Percentiles rank a stretch among this genome's conserved stretches.
These are phyloP conservation scores for Geodia barretti DNA, from an alignment of 37 sponge, comb jelly and placozoan species.

Conservation along the genomic window DNA sequence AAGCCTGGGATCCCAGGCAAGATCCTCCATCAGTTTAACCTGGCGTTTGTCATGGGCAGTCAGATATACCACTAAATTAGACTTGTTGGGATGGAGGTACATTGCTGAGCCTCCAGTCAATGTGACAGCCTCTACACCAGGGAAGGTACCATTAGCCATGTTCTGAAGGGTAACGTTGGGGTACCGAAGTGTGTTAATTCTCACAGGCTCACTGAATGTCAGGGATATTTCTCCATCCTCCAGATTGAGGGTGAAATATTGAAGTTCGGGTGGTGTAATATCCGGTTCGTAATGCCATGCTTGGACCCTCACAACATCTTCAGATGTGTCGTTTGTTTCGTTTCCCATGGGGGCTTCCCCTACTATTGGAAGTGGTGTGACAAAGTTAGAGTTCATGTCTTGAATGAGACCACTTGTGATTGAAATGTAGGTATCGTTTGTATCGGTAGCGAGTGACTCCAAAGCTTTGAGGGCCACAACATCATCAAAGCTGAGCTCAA, in stretches of 20 bases:
- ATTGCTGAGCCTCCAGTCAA: slow-evolving; percentile 79
- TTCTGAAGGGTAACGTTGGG: slow-evolving; percentile 69
- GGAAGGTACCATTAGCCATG: slow-evolving; percentile 12
- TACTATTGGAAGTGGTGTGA: slow-evolving; percentile 25
- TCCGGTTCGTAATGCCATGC: slow-evolving; percentile 64
- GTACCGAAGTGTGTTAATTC: slow-evolving; percentile 53
- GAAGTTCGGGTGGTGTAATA: slow-evolving; percentile 57
- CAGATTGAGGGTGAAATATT: slow-evolving; percentile 64
- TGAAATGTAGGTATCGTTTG: slow-evolving; percentile 76
- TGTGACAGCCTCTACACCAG: slow-evolving; percentile 25
- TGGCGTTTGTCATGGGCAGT: slow-evolving; percentile 61
- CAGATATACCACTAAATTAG: slow-evolving; percentile 42
- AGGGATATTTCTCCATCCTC: slow-evolving; percentile 61
- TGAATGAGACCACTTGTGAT: slow-evolving; percentile 40
- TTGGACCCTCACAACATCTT: slow-evolving; percentile 23
- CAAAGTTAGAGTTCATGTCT: slow-evolving; percentile 75
- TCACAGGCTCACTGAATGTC: slow-evolving; percentile 89
- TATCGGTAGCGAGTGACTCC: slow-evolving; percentile 65
- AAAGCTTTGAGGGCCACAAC: slow-evolving; percentile 65
- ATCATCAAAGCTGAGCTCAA: slow-evolving; percentile 63
- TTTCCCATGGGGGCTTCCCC: background rate
- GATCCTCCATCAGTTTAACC: slow-evolving; percentile 41
- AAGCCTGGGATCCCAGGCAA: background rate
- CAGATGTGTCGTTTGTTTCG: background rate
- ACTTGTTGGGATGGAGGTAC: slow-evolving; percentile 63